phyloP scores from a whole-genome alignment of 2,113 vertebrate species.

The Lota lota region DNA sequence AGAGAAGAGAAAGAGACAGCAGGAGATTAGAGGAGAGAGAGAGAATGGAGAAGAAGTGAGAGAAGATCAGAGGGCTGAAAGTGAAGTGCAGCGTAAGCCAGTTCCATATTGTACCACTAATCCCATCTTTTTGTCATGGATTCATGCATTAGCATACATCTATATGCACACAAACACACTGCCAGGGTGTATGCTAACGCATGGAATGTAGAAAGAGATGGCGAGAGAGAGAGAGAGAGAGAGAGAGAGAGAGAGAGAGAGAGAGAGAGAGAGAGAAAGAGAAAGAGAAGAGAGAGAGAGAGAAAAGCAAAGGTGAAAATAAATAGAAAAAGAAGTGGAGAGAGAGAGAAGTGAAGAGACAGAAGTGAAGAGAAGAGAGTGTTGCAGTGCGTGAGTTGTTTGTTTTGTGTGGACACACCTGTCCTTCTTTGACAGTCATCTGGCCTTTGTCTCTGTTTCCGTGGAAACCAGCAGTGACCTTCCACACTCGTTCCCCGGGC shows the following conservation, averaged over 20 bases:
- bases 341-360: neutral
- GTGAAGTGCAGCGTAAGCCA: neutral
- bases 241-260: no score
- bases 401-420: constrained; percentile 69
- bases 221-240: no score
- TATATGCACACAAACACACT: neutral
- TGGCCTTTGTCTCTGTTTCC: constrained; percentile 86
- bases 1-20: neutral
- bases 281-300: no score
- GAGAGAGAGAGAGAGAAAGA: no score
- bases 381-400: neutral
- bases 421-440: constrained; percentile 85
- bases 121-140: neutral
- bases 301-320: no score
- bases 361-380: neutral
- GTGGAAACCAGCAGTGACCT: constrained; percentile 79
- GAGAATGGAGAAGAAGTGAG: neutral
- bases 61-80: neutral
- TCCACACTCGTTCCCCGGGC: constrained; percentile 87
- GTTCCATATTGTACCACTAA: neutral
- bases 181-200: neutral
- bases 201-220: neutral
- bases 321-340: neutral
- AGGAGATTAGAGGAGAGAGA: neutral
- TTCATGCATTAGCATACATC: neutral